Evolutionary conservation across 2,888 invertebrate species (phyloP), one percentile per base, ranked within the genome.

Genomic region (Lasioglossum villosulum): DNA sequence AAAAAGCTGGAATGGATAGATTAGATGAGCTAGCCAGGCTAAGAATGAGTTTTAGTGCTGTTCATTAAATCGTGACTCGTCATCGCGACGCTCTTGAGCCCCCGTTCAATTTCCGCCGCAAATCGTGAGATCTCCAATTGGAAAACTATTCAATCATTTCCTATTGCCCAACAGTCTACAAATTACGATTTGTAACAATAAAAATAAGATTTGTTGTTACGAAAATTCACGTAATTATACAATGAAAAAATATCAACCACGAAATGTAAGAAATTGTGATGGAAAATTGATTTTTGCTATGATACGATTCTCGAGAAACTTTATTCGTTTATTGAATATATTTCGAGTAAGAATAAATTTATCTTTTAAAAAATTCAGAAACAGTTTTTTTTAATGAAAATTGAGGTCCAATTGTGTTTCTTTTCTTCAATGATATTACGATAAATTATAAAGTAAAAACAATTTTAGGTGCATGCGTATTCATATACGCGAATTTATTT

Each of bases 41-140:
- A 88, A 76, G 86, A 84, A 80, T 52, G 75, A 45, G 71, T 39
- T 86, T 68, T 52, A 76, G 83, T 78, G 63, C 75, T 75, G 79
- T 56, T 88, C 86, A 83, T 89, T 88, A 88, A 89, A 86, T 86
- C 88, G 84, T 34, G 59, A 72, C 81, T 45, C 82, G 77, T 75
- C 78, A 59, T 71, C 39, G 52, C n/a, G 68, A 66, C 73, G 52
- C 6, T 78, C 45, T 71, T 71, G 74, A 77, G 82, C 75, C 74
- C 82, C 71, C 73, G 75, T 77, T 79, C 75, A 74, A 86, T 71
- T 81, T 75, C 75, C 85, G 72, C 48, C 42, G 12, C 10, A 23
- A 16, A 37, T 27, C 39, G 59, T 34, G 34, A 75, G 42, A 59
- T 48, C 74, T 39, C 27, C 27, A 4, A 30, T 39, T 37, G 8